These are phyloP conservation scores for Nomada ferruginata DNA, from an alignment of 2,888 invertebrate species.

Conservation along the genomic window DNA sequence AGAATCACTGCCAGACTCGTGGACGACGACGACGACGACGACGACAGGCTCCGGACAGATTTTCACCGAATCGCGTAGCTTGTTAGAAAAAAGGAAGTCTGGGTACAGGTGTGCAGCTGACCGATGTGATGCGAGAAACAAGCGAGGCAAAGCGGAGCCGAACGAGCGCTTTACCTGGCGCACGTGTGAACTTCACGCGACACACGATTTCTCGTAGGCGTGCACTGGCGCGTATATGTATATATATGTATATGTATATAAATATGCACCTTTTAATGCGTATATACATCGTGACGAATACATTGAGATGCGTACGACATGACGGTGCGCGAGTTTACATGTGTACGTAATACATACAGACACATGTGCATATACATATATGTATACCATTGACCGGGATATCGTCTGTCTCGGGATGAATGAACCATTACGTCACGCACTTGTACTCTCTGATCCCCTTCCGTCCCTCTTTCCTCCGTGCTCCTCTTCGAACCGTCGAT, in stretches of 20 bases:
- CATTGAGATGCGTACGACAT: slow-evolving; percentile 29
- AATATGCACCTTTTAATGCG: neutral
- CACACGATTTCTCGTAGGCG: slow-evolving; percentile 15
- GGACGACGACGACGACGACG: no score
- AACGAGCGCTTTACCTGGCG: neutral
- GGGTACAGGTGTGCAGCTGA: slow-evolving; percentile 30
- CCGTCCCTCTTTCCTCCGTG: slow-evolving; percentile 63
- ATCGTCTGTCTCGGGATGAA: slow-evolving; percentile 83
- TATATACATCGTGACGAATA: slow-evolving; percentile 9
- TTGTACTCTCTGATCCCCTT: slow-evolving; percentile 79
- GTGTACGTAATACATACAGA: slow-evolving; percentile 24
- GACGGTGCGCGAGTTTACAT: slow-evolving; percentile 1
- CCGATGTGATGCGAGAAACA: slow-evolving; percentile 51
- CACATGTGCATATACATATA: slow-evolving; percentile 48
- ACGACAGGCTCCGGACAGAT: slow-evolving; percentile 3
- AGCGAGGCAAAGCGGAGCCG: slow-evolving; percentile 37
- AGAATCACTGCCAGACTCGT: no score
- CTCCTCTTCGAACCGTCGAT: slow-evolving; percentile 62
- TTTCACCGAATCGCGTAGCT: slow-evolving; percentile 1
- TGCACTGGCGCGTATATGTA: neutral
- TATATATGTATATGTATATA: neutral
- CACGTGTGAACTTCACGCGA: slow-evolving; percentile 58
- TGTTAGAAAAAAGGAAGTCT: slow-evolving; percentile 10
- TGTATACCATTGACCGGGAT: slow-evolving; percentile 82
- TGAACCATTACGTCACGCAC: slow-evolving; percentile 83